Percentiles rank a stretch among this genome's conserved stretches.
Conservation (phyloP, 2,113 vertebrate genomes). For the Corythaixoides concolor region DNA sequence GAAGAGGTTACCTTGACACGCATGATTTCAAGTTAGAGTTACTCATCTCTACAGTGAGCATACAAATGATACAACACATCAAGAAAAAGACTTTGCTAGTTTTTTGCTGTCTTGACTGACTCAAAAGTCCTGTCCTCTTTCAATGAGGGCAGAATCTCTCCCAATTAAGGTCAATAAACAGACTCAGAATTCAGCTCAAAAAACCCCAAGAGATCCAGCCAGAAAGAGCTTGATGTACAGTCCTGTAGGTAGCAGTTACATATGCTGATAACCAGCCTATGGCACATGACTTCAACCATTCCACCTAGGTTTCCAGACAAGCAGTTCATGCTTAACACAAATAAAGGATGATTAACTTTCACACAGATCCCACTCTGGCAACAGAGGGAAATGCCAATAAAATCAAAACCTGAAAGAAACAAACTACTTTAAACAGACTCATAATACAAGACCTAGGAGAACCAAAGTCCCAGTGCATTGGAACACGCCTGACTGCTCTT, state of each 20-base stretch:
- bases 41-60: neutral
- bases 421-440: neutral
- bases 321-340: neutral
- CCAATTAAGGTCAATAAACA: neutral
- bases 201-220: accelerated
- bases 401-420: neutral
- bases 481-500: neutral
- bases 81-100: neutral
- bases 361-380: neutral
- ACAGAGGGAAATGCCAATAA: neutral
- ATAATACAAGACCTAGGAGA: neutral
- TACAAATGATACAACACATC: neutral
- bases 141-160: neutral
- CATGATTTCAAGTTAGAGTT: neutral
- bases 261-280: neutral
- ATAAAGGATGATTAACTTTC: neutral
- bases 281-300: neutral
- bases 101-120: neutral
- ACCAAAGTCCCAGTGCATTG: neutral
- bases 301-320: neutral
- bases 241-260: neutral
- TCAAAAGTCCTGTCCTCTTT: neutral
- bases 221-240: neutral
- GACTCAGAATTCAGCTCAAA: neutral
- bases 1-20: neutral